A percentile compares a stretch with the other conserved stretches of the same genome.
phyloP scores from a whole-genome alignment of 2,113 vertebrate genomes.

The Stigmatopora argus region DNA sequence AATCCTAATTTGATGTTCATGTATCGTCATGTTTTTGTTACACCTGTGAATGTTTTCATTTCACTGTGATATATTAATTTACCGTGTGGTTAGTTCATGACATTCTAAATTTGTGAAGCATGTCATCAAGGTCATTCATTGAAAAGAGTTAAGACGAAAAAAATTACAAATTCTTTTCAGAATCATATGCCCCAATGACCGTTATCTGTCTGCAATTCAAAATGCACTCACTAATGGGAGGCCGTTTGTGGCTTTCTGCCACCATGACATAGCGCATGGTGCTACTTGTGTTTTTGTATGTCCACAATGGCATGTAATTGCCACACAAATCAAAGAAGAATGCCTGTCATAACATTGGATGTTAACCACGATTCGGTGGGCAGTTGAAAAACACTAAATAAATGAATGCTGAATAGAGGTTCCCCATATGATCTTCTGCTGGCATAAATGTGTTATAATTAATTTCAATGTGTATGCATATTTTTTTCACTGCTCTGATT shows the following conservation, averaged over 20 bases:
- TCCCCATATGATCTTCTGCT: background rate
- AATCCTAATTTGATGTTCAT: no score
- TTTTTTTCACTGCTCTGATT: background rate
- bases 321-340: slow-evolving; percentile 49
- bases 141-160: background rate
- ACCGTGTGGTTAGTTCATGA: background rate
- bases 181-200: slow-evolving; percentile 38
- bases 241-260: slow-evolving; percentile 34
- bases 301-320: slow-evolving; percentile 45
- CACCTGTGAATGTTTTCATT: background rate
- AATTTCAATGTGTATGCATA: background rate
- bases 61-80: background rate
- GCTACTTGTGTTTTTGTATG: slow-evolving; percentile 42
- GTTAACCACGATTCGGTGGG: slow-evolving; percentile 19
- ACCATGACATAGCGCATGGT: slow-evolving; percentile 38
- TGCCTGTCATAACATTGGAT: slow-evolving; percentile 24
- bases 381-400: background rate
- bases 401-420: slow-evolving; percentile 23
- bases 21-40: background rate
- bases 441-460: no score
- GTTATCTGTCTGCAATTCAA: slow-evolving; percentile 57
- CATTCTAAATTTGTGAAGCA: no score
- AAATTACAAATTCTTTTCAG: slow-evolving; percentile 18
- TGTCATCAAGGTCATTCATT: background rate
- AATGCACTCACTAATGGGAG: slow-evolving; percentile 30